Conservation (phyloP, 1,140 invertebrate species). For the Lepidotrigona ventralis region DNA sequence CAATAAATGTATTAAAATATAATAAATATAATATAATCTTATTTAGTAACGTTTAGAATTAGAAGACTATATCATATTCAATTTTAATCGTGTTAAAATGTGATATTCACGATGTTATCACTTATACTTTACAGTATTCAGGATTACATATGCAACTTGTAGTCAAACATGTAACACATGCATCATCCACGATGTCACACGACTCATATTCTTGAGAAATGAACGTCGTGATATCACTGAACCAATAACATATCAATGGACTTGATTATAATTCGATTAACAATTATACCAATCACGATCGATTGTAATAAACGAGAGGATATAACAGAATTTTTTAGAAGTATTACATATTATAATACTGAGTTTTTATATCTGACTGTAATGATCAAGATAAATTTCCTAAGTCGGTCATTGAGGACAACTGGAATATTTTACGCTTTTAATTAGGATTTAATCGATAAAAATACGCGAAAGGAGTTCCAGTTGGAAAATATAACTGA, state of each 20-base stretch:
- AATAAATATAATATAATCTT: no score
- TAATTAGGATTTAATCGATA: no score
- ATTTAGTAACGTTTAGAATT: no score
- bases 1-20: no score
- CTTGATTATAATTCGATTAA: neutral
- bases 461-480: neutral
- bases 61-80: no score
- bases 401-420: no score
- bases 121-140: neutral
- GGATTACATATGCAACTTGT: neutral
- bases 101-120: neutral
- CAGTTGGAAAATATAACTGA: no score
- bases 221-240: neutral
- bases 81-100: no score
- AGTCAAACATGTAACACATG: neutral
- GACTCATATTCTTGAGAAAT: neutral
- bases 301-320: neutral
- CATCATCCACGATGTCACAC: neutral
- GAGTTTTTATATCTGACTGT: no score
- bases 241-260: neutral
- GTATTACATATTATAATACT: no score
- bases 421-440: no score
- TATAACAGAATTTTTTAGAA: neutral
- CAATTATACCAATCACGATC: neutral
- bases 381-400: no score